Conservation (phyloP, 2,888 invertebrate species). For the Cartodere bifasciata region DNA sequence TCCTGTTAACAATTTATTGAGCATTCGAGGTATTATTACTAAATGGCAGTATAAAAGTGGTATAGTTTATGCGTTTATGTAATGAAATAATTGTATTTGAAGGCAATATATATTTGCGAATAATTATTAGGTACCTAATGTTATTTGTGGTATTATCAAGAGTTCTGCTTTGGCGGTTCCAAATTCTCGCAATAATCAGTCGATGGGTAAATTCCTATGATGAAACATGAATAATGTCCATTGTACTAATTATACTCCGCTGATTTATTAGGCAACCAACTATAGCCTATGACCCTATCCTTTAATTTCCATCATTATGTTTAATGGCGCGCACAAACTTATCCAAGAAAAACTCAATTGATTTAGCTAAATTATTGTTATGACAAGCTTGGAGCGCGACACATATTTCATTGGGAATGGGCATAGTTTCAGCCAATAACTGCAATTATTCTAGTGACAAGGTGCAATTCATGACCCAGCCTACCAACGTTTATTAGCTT, state of each 20-base stretch:
- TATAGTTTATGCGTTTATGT: too few species aligned
- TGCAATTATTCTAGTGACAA: slow-evolving; percentile 34
- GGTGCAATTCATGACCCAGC: slow-evolving; percentile 32
- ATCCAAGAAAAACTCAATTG: slow-evolving; percentile 31
- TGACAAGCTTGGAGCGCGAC: slow-evolving; percentile 28
- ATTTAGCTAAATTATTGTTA: slow-evolving; percentile 36
- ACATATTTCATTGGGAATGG: slow-evolving; percentile 34
- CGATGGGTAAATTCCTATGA: slow-evolving; percentile 30
- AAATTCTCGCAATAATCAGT: slow-evolving; percentile 25
- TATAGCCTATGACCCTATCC: slow-evolving; percentile 29
- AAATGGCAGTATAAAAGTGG: too few species aligned
- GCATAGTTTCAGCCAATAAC: slow-evolving; percentile 36
- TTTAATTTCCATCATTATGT: slow-evolving; percentile 34
- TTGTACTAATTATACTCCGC: slow-evolving; percentile 34
- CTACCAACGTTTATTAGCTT: too few species aligned
- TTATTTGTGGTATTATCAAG: slow-evolving; percentile 25
- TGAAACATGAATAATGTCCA: slow-evolving; percentile 33
- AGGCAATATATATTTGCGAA: too few species aligned
- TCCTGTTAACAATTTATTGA: too few species aligned
- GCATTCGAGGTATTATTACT: too few species aligned
- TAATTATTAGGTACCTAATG: too few species aligned
- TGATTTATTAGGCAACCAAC: slow-evolving; percentile 32
- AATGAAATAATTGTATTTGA: too few species aligned
- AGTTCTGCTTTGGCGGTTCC: slow-evolving; percentile 26
- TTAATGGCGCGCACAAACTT: slow-evolving; percentile 34